Evolutionary conservation across 2,113 vertebrate species (phyloP), one percentile per base, ranked within the genome.

Genomic region (Scortum barcoo): DNA sequence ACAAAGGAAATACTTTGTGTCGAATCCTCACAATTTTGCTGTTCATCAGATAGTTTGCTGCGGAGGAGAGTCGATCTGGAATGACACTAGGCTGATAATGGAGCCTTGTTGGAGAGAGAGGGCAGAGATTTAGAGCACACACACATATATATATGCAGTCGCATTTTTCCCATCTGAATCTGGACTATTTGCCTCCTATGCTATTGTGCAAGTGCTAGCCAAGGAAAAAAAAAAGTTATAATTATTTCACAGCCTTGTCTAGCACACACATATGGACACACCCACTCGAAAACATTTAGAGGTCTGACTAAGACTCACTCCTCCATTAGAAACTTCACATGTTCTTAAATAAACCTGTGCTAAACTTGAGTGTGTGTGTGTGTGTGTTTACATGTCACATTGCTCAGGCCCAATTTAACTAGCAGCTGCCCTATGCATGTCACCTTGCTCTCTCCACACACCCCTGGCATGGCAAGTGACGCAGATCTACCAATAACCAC

Each of bases 401-500:
- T 68, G 57, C 75, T 90, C 67, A 50, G 33, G 54, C 80, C 86
- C 65, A 82, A 56, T 88, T 91, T 73, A 87, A 77, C 84, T 19
- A 87, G 80, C 86, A 86, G 81, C 81, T 91, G 88, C 48, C 71
- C 51, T 51, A 48, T 70, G 20, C 63, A 72, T 82, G 80, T 78
- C 81, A 84, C 51, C 69, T 60, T 72, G 70, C 48, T 72, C 56
- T 70, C 50, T 81, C 24, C 46, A 40, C 48, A 78, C 46, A 62
- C 53, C 24, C 16, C 14, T 58, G 50, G 78, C 16, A 14, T 58
- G 50, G 78, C 46, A 38, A 81, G 78, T 72, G 72, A 80, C 9
- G 10, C 79, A 75, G 14, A 76, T 66, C 63, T 62, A 54, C 73
- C 38, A 72, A 33, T 20, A 71, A 30, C 40, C 50, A 54, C 28